Evolutionary conservation across 2,113 vertebrate species (phyloP).

Genomic region (Mungos mungo): DNA sequence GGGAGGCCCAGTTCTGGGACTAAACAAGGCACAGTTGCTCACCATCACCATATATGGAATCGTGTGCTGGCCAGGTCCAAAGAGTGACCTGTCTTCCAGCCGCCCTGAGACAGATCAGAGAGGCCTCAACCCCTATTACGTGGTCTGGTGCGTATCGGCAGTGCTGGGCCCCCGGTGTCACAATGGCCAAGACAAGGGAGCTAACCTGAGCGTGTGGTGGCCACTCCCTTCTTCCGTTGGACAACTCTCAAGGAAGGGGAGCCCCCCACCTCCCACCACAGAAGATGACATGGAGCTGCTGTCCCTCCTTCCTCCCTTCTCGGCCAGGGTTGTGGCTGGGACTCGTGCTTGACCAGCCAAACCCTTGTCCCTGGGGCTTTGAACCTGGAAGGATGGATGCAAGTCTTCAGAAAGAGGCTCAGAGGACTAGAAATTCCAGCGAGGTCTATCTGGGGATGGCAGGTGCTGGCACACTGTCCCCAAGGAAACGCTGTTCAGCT

Average conservation of each 20-base stretch:
- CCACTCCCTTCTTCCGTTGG: background rate
- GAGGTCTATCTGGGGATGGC: background rate
- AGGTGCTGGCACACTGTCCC: too few species aligned
- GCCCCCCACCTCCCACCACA: fast-evolving
- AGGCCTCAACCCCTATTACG: fast-evolving
- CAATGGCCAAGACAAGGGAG: too few species aligned
- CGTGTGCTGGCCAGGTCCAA: background rate
- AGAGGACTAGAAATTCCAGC: background rate
- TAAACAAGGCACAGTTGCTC: background rate
- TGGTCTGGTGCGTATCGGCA: fast-evolving
- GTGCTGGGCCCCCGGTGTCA: fast-evolving
- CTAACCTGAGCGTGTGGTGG: background rate
- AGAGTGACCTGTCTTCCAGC: background rate
- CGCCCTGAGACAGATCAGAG: background rate
- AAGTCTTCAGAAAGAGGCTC: background rate
- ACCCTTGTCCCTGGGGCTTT: background rate
- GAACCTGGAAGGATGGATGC: background rate
- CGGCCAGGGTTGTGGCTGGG: too few species aligned
- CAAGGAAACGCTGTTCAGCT: background rate
- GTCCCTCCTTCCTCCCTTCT: fast-evolving
- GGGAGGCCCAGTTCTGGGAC: background rate
- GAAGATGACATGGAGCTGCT: background rate
- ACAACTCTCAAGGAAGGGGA: background rate
- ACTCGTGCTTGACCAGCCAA: background rate
- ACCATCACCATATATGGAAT: background rate